These are phyloP conservation scores for Dendrolimus houi DNA, from an alignment of 2,888 invertebrate genomes.

Conservation along the genomic window DNA sequence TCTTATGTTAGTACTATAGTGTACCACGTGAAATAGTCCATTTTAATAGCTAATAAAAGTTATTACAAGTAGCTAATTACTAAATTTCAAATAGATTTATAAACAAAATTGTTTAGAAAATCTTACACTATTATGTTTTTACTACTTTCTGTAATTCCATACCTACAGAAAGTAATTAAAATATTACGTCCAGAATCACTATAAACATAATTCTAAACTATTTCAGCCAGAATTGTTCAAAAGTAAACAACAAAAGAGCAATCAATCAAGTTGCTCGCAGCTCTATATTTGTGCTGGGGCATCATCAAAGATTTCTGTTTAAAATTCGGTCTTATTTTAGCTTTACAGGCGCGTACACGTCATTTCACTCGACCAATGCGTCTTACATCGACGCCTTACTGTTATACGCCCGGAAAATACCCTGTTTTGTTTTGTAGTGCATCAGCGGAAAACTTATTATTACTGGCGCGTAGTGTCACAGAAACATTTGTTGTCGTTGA, in stretches of 20 bases:
- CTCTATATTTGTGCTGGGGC: conserved; percentile 13
- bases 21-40: too few relatives aligned
- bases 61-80: too few relatives aligned
- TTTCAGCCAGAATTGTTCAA: neutral
- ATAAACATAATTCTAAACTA: neutral
- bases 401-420: neutral
- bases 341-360: conserved; percentile 73
- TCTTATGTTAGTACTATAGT: too few relatives aligned
- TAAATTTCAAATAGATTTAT: too few relatives aligned
- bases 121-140: too few relatives aligned
- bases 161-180: neutral
- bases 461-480: conserved; percentile 10
- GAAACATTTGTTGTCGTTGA: too few relatives aligned
- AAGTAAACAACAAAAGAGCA: neutral
- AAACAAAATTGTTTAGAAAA: too few relatives aligned
- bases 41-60: too few relatives aligned
- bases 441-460: conserved; percentile 9
- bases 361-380: conserved; percentile 68
- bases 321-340: conserved; percentile 78
- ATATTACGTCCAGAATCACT: neutral
- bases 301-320: conserved; percentile 73
- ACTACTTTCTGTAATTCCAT: too few relatives aligned
- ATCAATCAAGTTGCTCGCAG: neutral
- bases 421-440: conserved; percentile 25
- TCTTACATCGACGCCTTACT: conserved; percentile 63